A percentile compares a stretch with the other conserved stretches of the same genome.
Evolutionary conservation across 1,140 invertebrate genomes (phyloP).

Genomic region (Heliconius nattereri): DNA sequence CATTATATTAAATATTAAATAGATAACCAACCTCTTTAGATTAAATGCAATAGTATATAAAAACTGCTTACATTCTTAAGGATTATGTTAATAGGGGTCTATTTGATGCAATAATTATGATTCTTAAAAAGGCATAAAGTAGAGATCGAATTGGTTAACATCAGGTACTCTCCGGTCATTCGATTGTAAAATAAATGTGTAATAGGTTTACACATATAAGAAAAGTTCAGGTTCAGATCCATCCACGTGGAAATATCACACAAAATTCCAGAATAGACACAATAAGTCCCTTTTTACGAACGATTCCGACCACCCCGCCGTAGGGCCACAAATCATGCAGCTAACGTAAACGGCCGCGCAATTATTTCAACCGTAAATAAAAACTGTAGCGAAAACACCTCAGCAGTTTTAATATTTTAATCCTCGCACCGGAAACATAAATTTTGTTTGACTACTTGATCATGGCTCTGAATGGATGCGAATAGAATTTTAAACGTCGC

Average conservation of each 20-base stretch:
- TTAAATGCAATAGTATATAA: no score
- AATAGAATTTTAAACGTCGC: conserved; percentile 32
- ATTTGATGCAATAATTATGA: no score
- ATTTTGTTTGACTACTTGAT: conserved; percentile 65
- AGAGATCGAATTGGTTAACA: no score
- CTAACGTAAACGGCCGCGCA: conserved; percentile 54
- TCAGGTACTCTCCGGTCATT: no score
- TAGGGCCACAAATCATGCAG: conserved; percentile 54
- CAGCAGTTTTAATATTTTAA: conserved; percentile 76
- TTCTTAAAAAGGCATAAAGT: no score
- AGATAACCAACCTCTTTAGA: no score
- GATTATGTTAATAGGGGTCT: no score
- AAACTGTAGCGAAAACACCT: conserved; percentile 67
- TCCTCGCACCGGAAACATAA: conserved; percentile 56
- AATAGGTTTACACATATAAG: no score
- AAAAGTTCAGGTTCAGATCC: neutral
- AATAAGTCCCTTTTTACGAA: conserved; percentile 17
- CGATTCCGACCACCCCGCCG: neutral
- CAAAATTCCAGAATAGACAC: neutral
- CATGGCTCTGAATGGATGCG: conserved; percentile 40
- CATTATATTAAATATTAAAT: no score
- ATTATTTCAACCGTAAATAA: conserved; percentile 67
- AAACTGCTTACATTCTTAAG: no score
- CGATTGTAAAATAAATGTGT: no score
- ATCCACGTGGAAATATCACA: neutral